Conservation (phyloP, 2,888 invertebrate genomes). For the Macropis europaea region DNA sequence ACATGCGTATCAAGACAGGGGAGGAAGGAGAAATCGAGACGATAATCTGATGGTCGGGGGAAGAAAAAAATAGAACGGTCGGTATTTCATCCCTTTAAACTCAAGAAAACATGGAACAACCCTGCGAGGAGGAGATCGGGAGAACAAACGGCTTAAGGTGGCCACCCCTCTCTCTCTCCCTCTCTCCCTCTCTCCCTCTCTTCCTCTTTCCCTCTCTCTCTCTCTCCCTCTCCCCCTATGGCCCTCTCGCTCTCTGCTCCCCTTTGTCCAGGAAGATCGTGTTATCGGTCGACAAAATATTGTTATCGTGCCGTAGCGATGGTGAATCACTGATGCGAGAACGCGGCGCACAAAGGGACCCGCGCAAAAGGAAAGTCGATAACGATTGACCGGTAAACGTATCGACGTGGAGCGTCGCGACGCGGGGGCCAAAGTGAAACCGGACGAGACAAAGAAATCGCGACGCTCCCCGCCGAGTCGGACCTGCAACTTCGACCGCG, state of each 20-base stretch:
- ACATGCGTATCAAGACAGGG: neutral
- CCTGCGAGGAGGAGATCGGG: slow-evolving; percentile 28
- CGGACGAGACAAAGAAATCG: slow-evolving; percentile 43
- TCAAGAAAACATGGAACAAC: slow-evolving; percentile 38
- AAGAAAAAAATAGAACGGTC: slow-evolving; percentile 21
- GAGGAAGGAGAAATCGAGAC: slow-evolving; percentile 1
- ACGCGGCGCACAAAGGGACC: slow-evolving; percentile 52
- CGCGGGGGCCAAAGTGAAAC: slow-evolving; percentile 39
- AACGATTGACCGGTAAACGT: slow-evolving; percentile 64
- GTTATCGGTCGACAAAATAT: slow-evolving; percentile 66
- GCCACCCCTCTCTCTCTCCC: slow-evolving; percentile 9
- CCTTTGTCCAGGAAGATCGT: slow-evolving; percentile 61
- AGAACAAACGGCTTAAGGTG: slow-evolving; percentile 54
- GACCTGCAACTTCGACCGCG: slow-evolving; percentile 35
- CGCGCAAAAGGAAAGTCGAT: slow-evolving; percentile 60
- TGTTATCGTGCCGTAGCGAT: slow-evolving; percentile 63
- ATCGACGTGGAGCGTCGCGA: slow-evolving; percentile 50
- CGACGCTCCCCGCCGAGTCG: slow-evolving; percentile 6
- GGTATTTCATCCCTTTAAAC: slow-evolving; percentile 45
- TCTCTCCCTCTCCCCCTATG: slow-evolving; percentile 1
- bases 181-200: slow-evolving; percentile 14
- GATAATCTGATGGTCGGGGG: slow-evolving; percentile 29
- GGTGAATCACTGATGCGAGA: slow-evolving; percentile 66
- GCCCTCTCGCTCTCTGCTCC: slow-evolving; percentile 9
- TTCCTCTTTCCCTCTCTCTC: slow-evolving; percentile 12